phyloP scores from a whole-genome alignment of 1,140 invertebrate species.

The Euura lappo region DNA sequence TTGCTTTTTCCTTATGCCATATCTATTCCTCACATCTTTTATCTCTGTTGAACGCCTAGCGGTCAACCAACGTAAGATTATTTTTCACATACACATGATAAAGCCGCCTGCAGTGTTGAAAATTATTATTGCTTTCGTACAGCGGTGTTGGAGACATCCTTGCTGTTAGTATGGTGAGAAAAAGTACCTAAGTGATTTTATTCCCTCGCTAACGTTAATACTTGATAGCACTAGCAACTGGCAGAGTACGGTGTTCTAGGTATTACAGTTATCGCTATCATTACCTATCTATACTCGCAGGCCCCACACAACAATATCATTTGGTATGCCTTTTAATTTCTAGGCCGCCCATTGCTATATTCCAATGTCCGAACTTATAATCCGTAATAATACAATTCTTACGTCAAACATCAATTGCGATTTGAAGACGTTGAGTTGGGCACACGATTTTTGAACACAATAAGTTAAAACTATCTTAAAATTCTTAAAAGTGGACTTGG shows the following conservation, averaged over 20 bases:
- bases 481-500: not conserved
- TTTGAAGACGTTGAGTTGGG: not conserved
- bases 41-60: conserved; percentile 1
- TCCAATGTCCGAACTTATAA: not conserved
- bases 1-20: not conserved
- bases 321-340: not conserved
- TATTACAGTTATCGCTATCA: not conserved
- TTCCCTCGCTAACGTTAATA: not conserved
- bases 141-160: not conserved
- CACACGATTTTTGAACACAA: conserved; percentile 1
- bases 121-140: not conserved
- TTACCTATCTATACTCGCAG: not conserved
- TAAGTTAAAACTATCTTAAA: conserved; percentile 3
- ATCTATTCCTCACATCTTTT: not conserved
- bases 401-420: not conserved
- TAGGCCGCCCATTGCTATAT: not conserved
- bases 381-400: not conserved
- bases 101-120: conserved; percentile 3
- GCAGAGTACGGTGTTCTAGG: not conserved
- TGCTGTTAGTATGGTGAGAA: not conserved
- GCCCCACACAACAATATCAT: not conserved
- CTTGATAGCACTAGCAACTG: not conserved
- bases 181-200: not conserved
- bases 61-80: not conserved
- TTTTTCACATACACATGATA: not conserved